These are phyloP conservation scores for Anticlea derivata DNA, from an alignment of 2,888 invertebrate genomes.

Conservation along the genomic window DNA sequence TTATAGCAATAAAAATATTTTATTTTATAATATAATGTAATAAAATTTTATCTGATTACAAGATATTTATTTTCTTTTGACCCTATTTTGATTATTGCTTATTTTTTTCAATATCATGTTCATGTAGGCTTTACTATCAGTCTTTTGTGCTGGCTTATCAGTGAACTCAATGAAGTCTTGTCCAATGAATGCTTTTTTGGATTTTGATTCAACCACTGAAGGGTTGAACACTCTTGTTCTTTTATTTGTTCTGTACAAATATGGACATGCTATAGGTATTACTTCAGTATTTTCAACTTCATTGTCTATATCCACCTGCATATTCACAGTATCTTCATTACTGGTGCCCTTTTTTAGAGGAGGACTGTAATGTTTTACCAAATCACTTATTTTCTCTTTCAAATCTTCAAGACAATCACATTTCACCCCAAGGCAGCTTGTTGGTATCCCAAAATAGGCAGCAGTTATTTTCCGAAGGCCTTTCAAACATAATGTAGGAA, in stretches of 20 bases:
- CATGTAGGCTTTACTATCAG: constrained; percentile 54
- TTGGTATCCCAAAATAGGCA: constrained; percentile 66
- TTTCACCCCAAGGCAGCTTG: constrained; percentile 70
- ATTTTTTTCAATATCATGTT: constrained; percentile 72
- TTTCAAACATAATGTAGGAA: constrained; percentile 68
- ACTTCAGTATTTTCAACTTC: not conserved
- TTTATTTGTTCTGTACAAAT: constrained; percentile 63
- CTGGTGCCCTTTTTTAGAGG: constrained; percentile 23
- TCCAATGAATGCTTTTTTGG: constrained; percentile 51
- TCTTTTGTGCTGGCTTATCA: constrained; percentile 40
- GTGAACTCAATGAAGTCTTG: constrained; percentile 66
- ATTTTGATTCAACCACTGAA: constrained; percentile 30
- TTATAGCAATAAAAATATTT: constrained; percentile 61
- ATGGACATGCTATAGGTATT: constrained; percentile 40
- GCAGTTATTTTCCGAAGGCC: constrained; percentile 54
- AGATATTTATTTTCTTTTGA: constrained; percentile 54
- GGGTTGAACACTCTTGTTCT: constrained; percentile 67
- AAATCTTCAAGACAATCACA: constrained; percentile 47
- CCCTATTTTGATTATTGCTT: constrained; percentile 69
- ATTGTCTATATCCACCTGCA: constrained; percentile 28
- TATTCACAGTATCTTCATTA: constrained; percentile 20
- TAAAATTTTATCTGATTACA: constrained; percentile 43
- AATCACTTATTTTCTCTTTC: constrained; percentile 42
- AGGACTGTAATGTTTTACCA: constrained; percentile 46
- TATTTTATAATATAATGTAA: no score